Evolutionary conservation across 2,113 vertebrate species (phyloP).

Genomic region (Periophthalmodon schlosseri): DNA sequence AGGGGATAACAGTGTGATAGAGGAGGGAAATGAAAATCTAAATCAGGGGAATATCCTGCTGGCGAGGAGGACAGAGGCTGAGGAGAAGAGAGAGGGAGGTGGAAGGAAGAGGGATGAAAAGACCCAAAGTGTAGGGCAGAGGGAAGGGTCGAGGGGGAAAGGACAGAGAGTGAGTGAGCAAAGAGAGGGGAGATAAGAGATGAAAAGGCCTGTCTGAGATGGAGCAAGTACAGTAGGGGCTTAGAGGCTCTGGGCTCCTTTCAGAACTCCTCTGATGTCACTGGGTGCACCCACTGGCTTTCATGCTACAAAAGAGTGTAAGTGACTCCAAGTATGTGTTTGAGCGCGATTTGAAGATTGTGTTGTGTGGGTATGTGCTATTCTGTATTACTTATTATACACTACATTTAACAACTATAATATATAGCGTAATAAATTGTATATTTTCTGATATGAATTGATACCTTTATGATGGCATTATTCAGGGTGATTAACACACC

Average conservation of each 20-base stretch:
- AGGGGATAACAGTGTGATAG: slow-evolving; percentile 70
- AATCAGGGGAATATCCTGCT: slow-evolving; percentile 76
- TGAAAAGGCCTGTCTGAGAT: slow-evolving; percentile 69
- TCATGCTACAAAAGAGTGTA: slow-evolving; percentile 55
- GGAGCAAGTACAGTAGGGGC: slow-evolving; percentile 70
- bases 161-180: slow-evolving; percentile 56
- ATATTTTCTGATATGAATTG: no score
- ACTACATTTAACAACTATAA: neutral
- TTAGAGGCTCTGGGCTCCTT: slow-evolving; percentile 65
- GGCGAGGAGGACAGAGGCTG: slow-evolving; percentile 66
- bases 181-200: slow-evolving; percentile 65
- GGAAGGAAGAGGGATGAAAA: slow-evolving; percentile 63
- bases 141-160: slow-evolving; percentile 44
- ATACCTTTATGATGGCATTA: neutral
- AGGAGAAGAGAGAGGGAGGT: slow-evolving; percentile 56
- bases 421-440: neutral
- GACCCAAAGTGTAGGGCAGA: slow-evolving; percentile 54
- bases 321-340: slow-evolving; percentile 13
- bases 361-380: slow-evolving; percentile 19
- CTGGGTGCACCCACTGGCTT: slow-evolving; percentile 62
- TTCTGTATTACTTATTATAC: neutral
- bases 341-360: neutral
- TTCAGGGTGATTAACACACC: neutral
- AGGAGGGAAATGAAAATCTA: slow-evolving; percentile 78
- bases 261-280: slow-evolving; percentile 70